Conservation (phyloP, 2,797 vertebrate genomes). For the Thalassophryne amazonica region DNA sequence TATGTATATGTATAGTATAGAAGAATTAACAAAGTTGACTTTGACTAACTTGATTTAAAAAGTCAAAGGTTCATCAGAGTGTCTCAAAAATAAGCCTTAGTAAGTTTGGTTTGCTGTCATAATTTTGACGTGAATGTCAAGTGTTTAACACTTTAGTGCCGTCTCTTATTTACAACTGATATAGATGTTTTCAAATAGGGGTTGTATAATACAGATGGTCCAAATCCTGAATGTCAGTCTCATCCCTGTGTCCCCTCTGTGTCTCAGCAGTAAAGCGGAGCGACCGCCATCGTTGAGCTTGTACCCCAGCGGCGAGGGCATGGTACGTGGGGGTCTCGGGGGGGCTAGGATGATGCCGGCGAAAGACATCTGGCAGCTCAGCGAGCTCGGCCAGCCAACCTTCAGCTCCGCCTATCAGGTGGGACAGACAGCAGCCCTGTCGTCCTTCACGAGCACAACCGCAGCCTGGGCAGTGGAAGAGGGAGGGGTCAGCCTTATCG, state of each 20-base stretch:
- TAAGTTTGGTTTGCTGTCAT: too few relatives aligned
- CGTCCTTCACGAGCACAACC: conserved; percentile 17
- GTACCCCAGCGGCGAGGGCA: conserved; percentile 90
- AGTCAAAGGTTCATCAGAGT: too few relatives aligned
- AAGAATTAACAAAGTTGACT: too few relatives aligned
- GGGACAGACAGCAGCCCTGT: conserved; percentile 75
- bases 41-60: too few relatives aligned
- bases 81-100: too few relatives aligned
- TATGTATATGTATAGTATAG: too few relatives aligned
- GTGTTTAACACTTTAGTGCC: too few relatives aligned
- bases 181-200: too few relatives aligned
- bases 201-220: neutral
- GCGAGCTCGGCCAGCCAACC: conserved; percentile 88
- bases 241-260: conserved; percentile 33
- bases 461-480: conserved; percentile 37
- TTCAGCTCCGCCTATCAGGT: conserved; percentile 95
- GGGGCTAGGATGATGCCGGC: conserved; percentile 89
- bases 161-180: too few relatives aligned
- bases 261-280: conserved; percentile 91
- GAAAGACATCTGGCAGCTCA: conserved; percentile 95
- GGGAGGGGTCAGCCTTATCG: conserved; percentile 43
- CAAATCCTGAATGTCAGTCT: neutral
- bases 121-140: too few relatives aligned
- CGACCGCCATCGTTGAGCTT: conserved; percentile 95
- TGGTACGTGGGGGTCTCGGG: conserved; percentile 94